Evolutionary conservation across 2,888 invertebrate species (phyloP).

Genomic region (Andricus quercusramuli): DNA sequence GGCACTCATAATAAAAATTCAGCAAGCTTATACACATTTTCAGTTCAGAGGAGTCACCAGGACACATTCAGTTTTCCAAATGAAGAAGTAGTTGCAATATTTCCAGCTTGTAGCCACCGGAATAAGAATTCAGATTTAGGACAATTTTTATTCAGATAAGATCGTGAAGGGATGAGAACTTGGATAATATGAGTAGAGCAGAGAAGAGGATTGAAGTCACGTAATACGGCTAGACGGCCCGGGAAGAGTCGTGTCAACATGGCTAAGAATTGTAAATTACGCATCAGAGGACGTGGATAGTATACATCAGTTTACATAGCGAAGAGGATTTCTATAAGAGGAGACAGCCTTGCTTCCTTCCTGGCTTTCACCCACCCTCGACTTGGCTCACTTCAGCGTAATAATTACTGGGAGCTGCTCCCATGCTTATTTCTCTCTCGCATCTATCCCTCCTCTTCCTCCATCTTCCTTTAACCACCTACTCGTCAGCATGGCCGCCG

Average conservation of each 20-base stretch:
- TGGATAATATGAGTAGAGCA: too few relatives aligned
- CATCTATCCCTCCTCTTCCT: slow-evolving; percentile 10
- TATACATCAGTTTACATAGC: neutral
- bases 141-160: neutral
- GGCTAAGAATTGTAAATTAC: too few relatives aligned
- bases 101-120: neutral
- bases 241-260: too few relatives aligned
- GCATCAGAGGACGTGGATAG: too few relatives aligned
- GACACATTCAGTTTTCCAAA: slow-evolving; percentile 10
- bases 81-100: slow-evolving; percentile 7
- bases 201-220: too few relatives aligned
- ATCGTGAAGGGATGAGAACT: too few relatives aligned
- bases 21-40: neutral
- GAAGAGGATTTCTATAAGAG: neutral
- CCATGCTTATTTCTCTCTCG: slow-evolving; percentile 37
- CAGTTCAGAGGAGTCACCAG: neutral
- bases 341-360: slow-evolving; percentile 9
- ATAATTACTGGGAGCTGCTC: slow-evolving; percentile 9
- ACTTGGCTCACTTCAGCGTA: slow-evolving; percentile 8
- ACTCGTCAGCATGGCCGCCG: slow-evolving; percentile 42
- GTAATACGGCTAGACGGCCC: too few relatives aligned
- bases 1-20: slow-evolving; percentile 7
- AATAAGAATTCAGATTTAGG: neutral
- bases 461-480: slow-evolving; percentile 29
- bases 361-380: slow-evolving; percentile 16